Evolutionary conservation across 2,113 vertebrate genomes (phyloP), one percentile per base, ranked within the genome.

Genomic region (Labeo catla): DNA sequence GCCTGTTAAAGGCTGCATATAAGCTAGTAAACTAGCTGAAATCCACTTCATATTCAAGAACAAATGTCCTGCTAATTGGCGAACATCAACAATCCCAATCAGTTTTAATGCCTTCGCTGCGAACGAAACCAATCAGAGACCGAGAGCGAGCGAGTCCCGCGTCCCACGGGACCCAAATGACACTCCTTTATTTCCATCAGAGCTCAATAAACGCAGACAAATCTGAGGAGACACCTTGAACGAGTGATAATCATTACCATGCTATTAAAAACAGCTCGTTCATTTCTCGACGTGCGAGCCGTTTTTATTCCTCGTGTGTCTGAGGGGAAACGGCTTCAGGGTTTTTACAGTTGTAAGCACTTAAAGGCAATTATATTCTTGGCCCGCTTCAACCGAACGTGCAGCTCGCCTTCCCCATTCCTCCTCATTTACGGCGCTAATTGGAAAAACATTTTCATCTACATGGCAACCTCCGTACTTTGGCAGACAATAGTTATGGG

Each of bases 331-430:
- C 57, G 16, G 74, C 74, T 59, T 47, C n/a, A 76, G 36, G 66
- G 61, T 86, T 81, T 84, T 74, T 70, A 88, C 88, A 88, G 82
- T 86, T 82, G 57, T 83, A 83, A 85, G 86, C 57, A 79, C 77
- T 89, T 89, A 61, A 88, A 87, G 65, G 52, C 79, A 87, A 87
- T 84, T 54, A 92, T 84, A 66, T 88, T 90, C 88, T 57, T 88
- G 89, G 86, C 74, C 45, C 88, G 84, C 91, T 90, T 92, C 91
- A 59, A 54, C 47, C 13, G 23, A 81, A 61, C 36, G 84, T 72
- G 70, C 86, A 70, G 54, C 70, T 73, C 39, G n/a, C 15, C 47
- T 77, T 77, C 72, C 63, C 65, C 47, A 70, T 70, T 82, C 72
- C 76, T 63, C 68, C 86, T 65, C 54, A 76, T 6, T 89, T 79